These are phyloP conservation scores for Neuroscelio doddi DNA, from an alignment of 2,888 invertebrate species.

Conservation along the genomic window DNA sequence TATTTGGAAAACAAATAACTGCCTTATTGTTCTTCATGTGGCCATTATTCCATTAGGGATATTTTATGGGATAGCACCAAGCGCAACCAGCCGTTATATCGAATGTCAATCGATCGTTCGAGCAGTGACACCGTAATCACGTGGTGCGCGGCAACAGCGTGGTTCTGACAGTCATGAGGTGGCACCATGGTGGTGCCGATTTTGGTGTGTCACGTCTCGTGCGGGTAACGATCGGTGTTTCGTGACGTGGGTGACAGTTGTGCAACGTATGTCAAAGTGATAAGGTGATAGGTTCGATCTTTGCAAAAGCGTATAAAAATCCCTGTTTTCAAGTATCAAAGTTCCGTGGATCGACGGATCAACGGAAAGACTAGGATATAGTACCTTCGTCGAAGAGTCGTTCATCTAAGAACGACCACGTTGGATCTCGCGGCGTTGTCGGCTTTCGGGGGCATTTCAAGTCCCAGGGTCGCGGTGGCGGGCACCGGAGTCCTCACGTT, in stretches of 20 bases:
- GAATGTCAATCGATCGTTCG: conserved; percentile 29
- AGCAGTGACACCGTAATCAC: conserved; percentile 10
- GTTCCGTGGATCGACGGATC: background rate
- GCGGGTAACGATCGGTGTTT: conserved; percentile 35
- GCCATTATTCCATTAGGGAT: too few species aligned
- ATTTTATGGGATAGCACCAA: too few species aligned
- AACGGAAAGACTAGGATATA: background rate
- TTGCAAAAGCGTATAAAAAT: too few species aligned
- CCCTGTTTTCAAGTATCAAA: too few species aligned
- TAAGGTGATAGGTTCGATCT: conserved; percentile 9
- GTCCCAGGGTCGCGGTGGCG: conserved; percentile 68
- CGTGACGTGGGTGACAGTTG: conserved; percentile 41
- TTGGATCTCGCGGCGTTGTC: conserved; percentile 67
- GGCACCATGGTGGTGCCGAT: conserved; percentile 25
- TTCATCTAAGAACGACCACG: conserved; percentile 51
- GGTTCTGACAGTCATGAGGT: conserved; percentile 32
- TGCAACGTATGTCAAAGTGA: conserved; percentile 21
- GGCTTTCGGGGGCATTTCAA: conserved; percentile 62
- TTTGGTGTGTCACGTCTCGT: conserved; percentile 23
- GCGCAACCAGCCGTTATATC: too few species aligned
- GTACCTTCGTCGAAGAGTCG: conserved; percentile 26
- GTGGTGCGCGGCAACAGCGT: conserved; percentile 22
- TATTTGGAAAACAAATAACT: too few species aligned
- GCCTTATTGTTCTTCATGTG: too few species aligned
- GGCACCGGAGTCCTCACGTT: conserved; percentile 69